A percentile compares a stretch with the other conserved stretches of the same genome.
Evolutionary conservation across 2,888 invertebrate species (phyloP).

Genomic region (Volucella inflata): DNA sequence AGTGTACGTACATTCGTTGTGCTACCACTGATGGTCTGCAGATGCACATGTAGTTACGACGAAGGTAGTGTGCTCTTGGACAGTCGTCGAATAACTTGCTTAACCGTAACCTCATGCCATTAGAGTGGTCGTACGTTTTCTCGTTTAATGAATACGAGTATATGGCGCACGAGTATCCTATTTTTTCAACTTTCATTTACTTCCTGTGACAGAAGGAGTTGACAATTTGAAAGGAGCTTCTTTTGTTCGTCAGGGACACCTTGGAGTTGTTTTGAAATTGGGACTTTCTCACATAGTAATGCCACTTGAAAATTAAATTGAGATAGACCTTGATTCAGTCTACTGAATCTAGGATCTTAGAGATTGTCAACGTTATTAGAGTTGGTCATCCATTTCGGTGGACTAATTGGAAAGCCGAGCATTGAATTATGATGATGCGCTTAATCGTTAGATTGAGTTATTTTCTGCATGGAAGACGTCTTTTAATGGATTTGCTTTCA

Average conservation of each 20-base stretch:
- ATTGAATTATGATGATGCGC: slow-evolving; percentile 60
- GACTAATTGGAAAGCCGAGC: slow-evolving; percentile 49
- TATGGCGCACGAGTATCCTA: no score
- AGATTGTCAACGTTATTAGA: slow-evolving; percentile 18
- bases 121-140: slow-evolving; percentile 35
- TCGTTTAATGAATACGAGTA: slow-evolving; percentile 8
- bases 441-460: slow-evolving; percentile 59
- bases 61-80: slow-evolving; percentile 17
- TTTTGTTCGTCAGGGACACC: slow-evolving; percentile 3
- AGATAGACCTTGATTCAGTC: background rate
- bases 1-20: background rate
- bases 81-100: slow-evolving; percentile 56
- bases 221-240: background rate
- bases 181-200: slow-evolving; percentile 4
- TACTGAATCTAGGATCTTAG: background rate
- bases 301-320: slow-evolving; percentile 3
- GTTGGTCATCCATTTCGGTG: slow-evolving; percentile 36
- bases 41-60: slow-evolving; percentile 1
- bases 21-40: background rate
- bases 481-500: slow-evolving; percentile 25
- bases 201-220: slow-evolving; percentile 13
- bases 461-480: slow-evolving; percentile 50
- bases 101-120: slow-evolving; percentile 59
- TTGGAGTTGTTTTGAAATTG: slow-evolving; percentile 22
- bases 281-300: background rate